Evolutionary conservation across 2,113 vertebrate genomes (phyloP), one percentile per base, ranked within the genome.

Genomic region (Nanorana parkeri): DNA sequence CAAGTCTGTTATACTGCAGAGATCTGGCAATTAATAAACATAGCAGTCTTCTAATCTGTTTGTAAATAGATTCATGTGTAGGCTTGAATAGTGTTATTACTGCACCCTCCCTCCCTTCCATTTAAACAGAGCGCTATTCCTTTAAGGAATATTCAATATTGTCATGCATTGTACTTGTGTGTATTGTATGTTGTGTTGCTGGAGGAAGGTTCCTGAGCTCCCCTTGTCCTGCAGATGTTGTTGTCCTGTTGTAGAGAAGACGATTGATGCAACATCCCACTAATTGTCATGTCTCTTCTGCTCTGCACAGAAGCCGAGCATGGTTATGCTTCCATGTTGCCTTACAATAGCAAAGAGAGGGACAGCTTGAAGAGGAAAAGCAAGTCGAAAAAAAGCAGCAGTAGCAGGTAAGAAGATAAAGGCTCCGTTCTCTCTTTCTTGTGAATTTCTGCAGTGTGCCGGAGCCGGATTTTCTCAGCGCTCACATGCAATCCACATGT

Each of bases 241-340:
- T 60, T 36, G 13, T 29, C 47, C 20, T 24, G 80, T 72, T 60
- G 19, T 17, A 72, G 66, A 63, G 5, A 21, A 7, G 21, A 41
- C 10, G n/a, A 60, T 58, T 55, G 11, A 68, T 66, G 61, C 23
- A 24, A 52, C 21, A 60, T 11, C 52, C n/a, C 23, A 51, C 66
- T 82, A 82, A 82, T 41, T 36, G 51, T 75, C 36, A 58, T 58
- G n/a, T 60, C 85, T 85, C 51, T 87, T 80, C 87, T 87, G 90
- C 88, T 87, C 90, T 92, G 87, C 92, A 17, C 65, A 98, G 97
- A 96, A 92, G 97, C 96, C 68, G 97, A 98, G 84, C 97, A 98
- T 69, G 96, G 96, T 78, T 98, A 98, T 92, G 97, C 97, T 85
- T 97, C 96, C 84, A 94, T 96, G 93, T 92, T 95, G 84, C 96